These are phyloP conservation scores for Ennomos quercinarius DNA, from an alignment of 2,888 invertebrate species.

Conservation along the genomic window DNA sequence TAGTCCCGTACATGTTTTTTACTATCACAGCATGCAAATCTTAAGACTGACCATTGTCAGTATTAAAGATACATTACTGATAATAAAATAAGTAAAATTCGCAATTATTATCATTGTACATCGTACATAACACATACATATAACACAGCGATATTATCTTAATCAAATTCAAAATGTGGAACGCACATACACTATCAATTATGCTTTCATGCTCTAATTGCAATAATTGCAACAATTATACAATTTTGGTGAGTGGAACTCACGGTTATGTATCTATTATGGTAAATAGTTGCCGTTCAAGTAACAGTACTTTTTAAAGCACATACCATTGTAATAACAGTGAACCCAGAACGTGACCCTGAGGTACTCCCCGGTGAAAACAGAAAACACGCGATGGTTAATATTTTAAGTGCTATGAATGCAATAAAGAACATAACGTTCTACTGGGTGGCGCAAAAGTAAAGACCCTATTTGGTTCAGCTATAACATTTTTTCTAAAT, in stretches of 20 bases:
- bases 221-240: constrained; percentile 60
- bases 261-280: constrained; percentile 37
- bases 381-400: constrained; percentile 32
- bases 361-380: constrained; percentile 34
- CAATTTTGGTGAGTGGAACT: constrained; percentile 53
- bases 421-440: constrained; percentile 43
- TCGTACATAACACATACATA: constrained; percentile 38
- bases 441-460: no score
- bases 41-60: no score
- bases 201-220: constrained; percentile 65
- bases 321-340: constrained; percentile 34
- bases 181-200: constrained; percentile 51
- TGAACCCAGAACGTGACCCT: constrained; percentile 36
- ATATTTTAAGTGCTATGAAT: constrained; percentile 31
- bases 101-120: constrained; percentile 14
- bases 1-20: no score
- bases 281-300: constrained; percentile 32
- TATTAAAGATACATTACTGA: no score
- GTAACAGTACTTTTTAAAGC: constrained; percentile 35
- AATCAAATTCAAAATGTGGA: constrained; percentile 54
- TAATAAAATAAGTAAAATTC: no score
- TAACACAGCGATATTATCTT: constrained; percentile 44
- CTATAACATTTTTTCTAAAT: no score
- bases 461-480: no score
- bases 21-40: no score